Base-by-base conservation (phyloP, 2,797 vertebrate species). In the Alosa sapidissima region DNA sequence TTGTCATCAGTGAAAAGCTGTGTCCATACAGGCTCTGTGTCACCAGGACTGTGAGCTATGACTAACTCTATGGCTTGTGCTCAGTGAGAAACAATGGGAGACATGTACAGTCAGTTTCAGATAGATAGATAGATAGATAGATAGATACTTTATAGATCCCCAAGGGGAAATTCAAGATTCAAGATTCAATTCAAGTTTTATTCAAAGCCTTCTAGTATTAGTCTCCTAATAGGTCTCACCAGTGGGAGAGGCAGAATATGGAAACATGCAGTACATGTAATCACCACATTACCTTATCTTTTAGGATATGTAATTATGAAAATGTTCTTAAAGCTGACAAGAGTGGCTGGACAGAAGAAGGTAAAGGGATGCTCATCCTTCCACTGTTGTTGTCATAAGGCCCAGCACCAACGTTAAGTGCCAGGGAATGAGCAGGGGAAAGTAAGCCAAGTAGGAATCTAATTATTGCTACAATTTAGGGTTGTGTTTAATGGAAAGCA, bases 401-500 rank as follows among this genome's bases (percentile, higher is more conserved):
- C 16, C 41, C 6, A 16, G 36, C 65, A 72, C 65, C 41, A 75
- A 24, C 84, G 87, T 90, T 87, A 89, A 94, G 92, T 92, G 89
- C 90, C 83, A 49, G 41, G 6, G 60, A 91, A 84, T 86, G 87
- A 91, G 91, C 89, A 52, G n/a, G 55, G 81, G 8, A 83, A 45
- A 84, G 41, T 49, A 13, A 60, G 83, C 49, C 78, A 49, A 19
- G 54, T 85, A 89, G 88, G 86, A 91, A 93, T 93, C 91, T 89
- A 92, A 94, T 93, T 93, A 91, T 52, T 88, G 87, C 86, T 86
- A 85, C 83, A 90, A 93, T 93, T 89, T 87, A 93, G 92, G 92
- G 89, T 90, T 91, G 89, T 92, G 90, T 92, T 88, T 94, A 94
- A 94, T 93, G 89, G 93, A 91, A 89, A 85, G 86, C 92, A 91